Evolutionary conservation across 1,140 invertebrate species (phyloP).

Genomic region (Linepithema humile): DNA sequence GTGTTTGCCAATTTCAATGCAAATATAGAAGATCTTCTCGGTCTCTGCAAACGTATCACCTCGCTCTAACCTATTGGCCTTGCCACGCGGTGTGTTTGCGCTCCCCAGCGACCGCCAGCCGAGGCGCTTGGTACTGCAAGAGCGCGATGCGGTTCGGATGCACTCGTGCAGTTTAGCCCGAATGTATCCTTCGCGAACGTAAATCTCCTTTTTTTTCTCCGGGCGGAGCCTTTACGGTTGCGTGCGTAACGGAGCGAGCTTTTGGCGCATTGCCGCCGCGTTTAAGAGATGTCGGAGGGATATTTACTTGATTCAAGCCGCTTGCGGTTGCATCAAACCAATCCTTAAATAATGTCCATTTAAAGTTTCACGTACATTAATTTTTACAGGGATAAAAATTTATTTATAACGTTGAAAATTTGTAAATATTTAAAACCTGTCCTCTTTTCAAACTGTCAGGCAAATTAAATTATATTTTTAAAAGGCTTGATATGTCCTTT

Average conservation of each 20-base stretch:
- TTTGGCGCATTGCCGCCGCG: conserved; percentile 28
- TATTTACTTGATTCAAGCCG: conserved; percentile 34
- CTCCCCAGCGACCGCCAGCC: conserved; percentile 45
- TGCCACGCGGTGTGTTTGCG: conserved; percentile 57
- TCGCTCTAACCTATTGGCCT: conserved; percentile 65
- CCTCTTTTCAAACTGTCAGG: conserved; percentile 1
- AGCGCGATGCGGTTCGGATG: conserved; percentile 17
- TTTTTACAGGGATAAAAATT: conserved; percentile 9
- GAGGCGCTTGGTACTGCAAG: conserved; percentile 2
- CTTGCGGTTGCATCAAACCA: not conserved
- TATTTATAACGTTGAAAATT: not conserved
- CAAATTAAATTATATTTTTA: conserved; percentile 21
- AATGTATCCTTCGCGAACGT: conserved; percentile 34
- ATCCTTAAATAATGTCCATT: not conserved
- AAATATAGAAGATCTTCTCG: conserved; percentile 73
- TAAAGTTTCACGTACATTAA: not conserved
- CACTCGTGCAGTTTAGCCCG: conserved; percentile 39
- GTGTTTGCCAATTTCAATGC: conserved; percentile 79
- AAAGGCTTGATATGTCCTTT: not conserved
- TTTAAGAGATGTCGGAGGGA: conserved; percentile 14
- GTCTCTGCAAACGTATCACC: conserved; percentile 68
- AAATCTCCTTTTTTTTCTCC: conserved; percentile 29
- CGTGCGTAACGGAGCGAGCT: not conserved
- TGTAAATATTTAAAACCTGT: conserved; percentile 22
- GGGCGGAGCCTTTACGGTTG: not conserved